Evolutionary conservation across 2,113 vertebrate genomes (phyloP), one percentile per base, ranked within the genome.

Genomic region (Campylorhamphus procurvoides): DNA sequence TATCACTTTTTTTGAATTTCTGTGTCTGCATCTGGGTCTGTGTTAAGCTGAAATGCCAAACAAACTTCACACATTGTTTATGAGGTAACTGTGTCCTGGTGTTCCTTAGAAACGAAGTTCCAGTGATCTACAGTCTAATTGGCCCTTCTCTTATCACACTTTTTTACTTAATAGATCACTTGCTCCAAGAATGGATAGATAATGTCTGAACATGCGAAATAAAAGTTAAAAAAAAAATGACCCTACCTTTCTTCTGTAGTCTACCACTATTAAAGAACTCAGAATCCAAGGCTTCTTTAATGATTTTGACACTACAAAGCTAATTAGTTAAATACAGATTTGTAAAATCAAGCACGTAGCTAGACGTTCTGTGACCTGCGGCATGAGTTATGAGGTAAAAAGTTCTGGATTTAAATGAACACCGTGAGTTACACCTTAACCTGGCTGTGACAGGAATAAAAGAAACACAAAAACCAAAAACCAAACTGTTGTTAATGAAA

Each of bases 391-490:
- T 13, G 8, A 63, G 6, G 68, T 31, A 15, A 69, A 69, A 85
- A 58, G 8, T 7, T 68, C 22, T 53, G 22, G 7, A 58, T 87
- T 77, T 85, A 72, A 72, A 87, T 19, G 68, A 35, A 68, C 24
- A 42, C 44, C 17, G 2, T 20, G 10, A 75, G 10, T 76, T 78
- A 72, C 79, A 11, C 12, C 11, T 79, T 90, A 90, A 46, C 1
- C 10, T 55, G 35, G 0, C 28, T 46, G 6, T 69, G 31, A 56
- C 13, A 66, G 7, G 12, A 25, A 55, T 42, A 78, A 60, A 40
- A 33, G 4, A 56, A 58, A 18, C 0, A 2, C 14, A 31, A 12
- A 37, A 62, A 18, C 0, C 24, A 53, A 68, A 9, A 5, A 3
- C 5, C 14, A 15, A 59, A n/a, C 10, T 40, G 25, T 71, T 49